phyloP scores from a whole-genome alignment of 2,888 invertebrate species.

The Ophioninae sp. region DNA sequence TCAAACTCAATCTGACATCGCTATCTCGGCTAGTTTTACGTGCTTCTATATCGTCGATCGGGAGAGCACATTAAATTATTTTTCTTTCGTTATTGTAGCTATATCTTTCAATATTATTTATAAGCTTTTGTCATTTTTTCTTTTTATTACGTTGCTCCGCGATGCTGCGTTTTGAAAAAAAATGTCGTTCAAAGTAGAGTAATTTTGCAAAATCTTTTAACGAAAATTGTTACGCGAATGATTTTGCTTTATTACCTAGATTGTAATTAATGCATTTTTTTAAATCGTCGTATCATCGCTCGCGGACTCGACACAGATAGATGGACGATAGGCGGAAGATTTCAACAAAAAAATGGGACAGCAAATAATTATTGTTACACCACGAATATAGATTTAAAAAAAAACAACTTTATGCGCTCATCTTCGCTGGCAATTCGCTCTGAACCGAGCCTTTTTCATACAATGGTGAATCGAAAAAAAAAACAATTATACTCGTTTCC shows the following conservation, averaged over 20 bases:
- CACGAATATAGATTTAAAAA: not conserved
- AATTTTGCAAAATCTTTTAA: not conserved
- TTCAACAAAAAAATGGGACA: not conserved
- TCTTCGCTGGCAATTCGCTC: not conserved
- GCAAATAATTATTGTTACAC: not conserved
- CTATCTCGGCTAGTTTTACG: slow-evolving; percentile 18
- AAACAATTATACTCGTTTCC: not conserved
- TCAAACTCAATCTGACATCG: not conserved
- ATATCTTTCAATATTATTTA: not conserved
- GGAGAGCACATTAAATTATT: not conserved
- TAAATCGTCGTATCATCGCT: not conserved
- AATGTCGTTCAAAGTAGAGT: not conserved
- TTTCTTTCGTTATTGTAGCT: slow-evolving; percentile 10
- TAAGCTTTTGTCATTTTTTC: not conserved
- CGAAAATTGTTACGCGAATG: not conserved
- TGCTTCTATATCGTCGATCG: slow-evolving; percentile 8
- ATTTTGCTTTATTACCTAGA: not conserved
- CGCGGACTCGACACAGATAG: not conserved
- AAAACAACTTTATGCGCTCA: not conserved
- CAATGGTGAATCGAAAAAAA: not conserved
- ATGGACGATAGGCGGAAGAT: not conserved
- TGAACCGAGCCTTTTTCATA: not conserved
- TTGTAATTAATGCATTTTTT: not conserved
- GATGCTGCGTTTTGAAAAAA: not conserved
- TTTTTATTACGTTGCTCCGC: not conserved